Conservation (phyloP, 2,888 invertebrate genomes). For the Theretra japonica region DNA sequence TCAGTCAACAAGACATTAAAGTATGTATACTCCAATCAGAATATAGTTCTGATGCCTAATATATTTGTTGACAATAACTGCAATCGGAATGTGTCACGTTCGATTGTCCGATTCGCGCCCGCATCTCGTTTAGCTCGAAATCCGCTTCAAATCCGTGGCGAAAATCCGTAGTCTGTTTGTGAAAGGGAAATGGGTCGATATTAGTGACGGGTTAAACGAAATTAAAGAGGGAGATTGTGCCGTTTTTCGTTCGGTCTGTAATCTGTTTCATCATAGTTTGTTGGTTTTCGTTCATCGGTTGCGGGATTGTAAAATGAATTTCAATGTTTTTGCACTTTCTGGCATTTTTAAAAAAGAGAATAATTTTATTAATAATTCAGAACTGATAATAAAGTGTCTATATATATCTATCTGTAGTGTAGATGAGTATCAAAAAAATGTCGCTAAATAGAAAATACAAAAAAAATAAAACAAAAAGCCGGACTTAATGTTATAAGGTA, state of each 20-base stretch:
- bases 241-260: not conserved
- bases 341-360: too few relatives aligned
- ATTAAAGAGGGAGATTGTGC: constrained; percentile 2
- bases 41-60: not conserved
- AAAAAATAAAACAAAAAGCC: too few relatives aligned
- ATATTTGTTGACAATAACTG: constrained; percentile 11
- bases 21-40: not conserved
- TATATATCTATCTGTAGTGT: too few relatives aligned
- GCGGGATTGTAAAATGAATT: too few relatives aligned
- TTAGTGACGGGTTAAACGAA: constrained; percentile 14
- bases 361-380: too few relatives aligned
- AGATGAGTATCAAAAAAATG: too few relatives aligned
- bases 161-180: constrained; percentile 13
- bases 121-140: constrained; percentile 23
- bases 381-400: too few relatives aligned
- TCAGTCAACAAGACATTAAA: not conserved
- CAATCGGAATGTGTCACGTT: constrained; percentile 6
- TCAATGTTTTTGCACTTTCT: too few relatives aligned
- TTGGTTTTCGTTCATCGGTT: not conserved
- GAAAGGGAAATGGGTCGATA: constrained; percentile 16
- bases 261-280: not conserved
- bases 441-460: too few relatives aligned
- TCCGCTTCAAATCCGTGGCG: constrained; percentile 1
- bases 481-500: too few relatives aligned
- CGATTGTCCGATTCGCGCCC: constrained; percentile 24